These are phyloP conservation scores for Chlorops oryzae DNA, from an alignment of 1,140 invertebrate species.

Conservation along the genomic window DNA sequence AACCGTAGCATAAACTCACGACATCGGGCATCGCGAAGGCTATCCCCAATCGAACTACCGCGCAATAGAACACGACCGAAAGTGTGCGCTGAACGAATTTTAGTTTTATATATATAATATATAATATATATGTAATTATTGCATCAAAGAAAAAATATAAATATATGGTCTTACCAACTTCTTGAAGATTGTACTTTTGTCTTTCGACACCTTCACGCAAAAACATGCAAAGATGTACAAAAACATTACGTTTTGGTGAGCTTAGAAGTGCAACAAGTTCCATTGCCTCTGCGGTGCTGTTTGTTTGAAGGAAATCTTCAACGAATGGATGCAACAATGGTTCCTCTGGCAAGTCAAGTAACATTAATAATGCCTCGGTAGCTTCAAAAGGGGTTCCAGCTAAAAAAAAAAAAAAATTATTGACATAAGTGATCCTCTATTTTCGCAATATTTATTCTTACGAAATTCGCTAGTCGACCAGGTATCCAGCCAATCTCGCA, in stretches of 20 bases:
- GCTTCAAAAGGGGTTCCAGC: slow-evolving; percentile 86
- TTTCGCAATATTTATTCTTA: slow-evolving; percentile 19
- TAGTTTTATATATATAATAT: no score
- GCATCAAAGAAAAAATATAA: background rate
- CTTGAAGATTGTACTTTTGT: slow-evolving; percentile 44
- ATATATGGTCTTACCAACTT: slow-evolving; percentile 35
- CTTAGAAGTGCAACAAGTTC: slow-evolving; percentile 71
- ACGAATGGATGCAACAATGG: slow-evolving; percentile 66
- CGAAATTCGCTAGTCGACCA: slow-evolving; percentile 48
- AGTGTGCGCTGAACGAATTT: slow-evolving; percentile 22
- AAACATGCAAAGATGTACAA: slow-evolving; percentile 86
- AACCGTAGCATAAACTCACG: slow-evolving; percentile 37
- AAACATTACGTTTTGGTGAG: slow-evolving; percentile 79
- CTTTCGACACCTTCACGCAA: slow-evolving; percentile 80
- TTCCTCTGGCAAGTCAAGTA: slow-evolving; percentile 85
- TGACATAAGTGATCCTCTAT: no score
- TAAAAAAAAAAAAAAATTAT: slow-evolving; percentile 34
- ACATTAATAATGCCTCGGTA: slow-evolving; percentile 82
- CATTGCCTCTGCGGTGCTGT: slow-evolving; percentile 76
- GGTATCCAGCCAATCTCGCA: slow-evolving; percentile 85
- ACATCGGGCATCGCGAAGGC: slow-evolving; percentile 27
- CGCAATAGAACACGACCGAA: slow-evolving; percentile 39
- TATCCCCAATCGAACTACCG: slow-evolving; percentile 16
- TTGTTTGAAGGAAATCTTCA: slow-evolving; percentile 28
- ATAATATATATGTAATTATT: background rate